A percentile compares a stretch with the other conserved stretches of the same genome.
phyloP scores from a whole-genome alignment of 2,888 invertebrate genomes.

The Pilophorus perplexus region DNA sequence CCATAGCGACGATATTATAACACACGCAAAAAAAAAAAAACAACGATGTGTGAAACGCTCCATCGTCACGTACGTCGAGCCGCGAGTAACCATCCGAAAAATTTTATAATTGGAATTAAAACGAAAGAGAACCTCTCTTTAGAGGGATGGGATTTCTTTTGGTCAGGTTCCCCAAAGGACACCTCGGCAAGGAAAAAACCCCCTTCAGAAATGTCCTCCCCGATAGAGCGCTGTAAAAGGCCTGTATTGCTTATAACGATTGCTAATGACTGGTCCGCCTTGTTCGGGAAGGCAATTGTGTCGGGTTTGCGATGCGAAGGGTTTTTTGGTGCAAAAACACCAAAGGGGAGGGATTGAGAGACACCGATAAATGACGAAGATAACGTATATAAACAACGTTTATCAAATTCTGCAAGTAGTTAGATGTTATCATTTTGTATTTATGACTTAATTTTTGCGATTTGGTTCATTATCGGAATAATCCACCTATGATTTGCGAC shows the following conservation, averaged over 20 bases:
- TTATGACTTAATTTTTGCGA: slow-evolving; percentile 25
- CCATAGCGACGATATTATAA: background rate
- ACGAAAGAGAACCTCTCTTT: slow-evolving; percentile 13
- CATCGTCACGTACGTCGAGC: slow-evolving; percentile 36
- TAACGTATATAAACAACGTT: slow-evolving; percentile 10
- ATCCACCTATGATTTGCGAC: too few species aligned
- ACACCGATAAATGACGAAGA: slow-evolving; percentile 28
- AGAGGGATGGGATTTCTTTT: too few species aligned
- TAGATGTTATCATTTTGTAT: slow-evolving; percentile 12
- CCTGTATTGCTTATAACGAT: slow-evolving; percentile 33
- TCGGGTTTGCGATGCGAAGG: background rate
- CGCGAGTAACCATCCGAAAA: slow-evolving; percentile 39
- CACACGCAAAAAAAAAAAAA: background rate
- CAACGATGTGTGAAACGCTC: slow-evolving; percentile 39
- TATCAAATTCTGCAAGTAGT: slow-evolving; percentile 1
- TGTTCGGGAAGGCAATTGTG: background rate
- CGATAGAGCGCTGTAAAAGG: slow-evolving; percentile 23
- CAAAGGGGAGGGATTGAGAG: slow-evolving; percentile 9
- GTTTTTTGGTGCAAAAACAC: slow-evolving; percentile 6
- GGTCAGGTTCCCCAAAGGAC: too few species aligned
- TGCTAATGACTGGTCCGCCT: slow-evolving; percentile 20
- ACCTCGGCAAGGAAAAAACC: too few species aligned
- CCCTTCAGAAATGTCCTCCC: too few species aligned
- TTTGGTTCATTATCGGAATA: too few species aligned
- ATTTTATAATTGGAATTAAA: slow-evolving; percentile 41